Conservation (phyloP, 2,113 vertebrate species). For the Corydoras sp. region DNA sequence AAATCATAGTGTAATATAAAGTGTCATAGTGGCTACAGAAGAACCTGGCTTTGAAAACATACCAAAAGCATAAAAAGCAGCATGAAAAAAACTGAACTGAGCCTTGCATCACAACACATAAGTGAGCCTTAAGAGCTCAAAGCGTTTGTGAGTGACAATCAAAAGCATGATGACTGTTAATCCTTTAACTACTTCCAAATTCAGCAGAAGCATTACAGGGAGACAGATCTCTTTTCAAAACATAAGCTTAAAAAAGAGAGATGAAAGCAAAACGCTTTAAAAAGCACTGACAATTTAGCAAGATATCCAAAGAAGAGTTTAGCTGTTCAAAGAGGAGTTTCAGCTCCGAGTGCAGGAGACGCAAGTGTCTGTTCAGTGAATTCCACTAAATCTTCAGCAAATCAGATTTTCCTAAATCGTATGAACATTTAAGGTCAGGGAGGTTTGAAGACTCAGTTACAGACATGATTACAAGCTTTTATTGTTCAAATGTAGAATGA, state of each 20-base stretch:
- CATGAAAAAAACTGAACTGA: conserved; percentile 1
- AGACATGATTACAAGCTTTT: too few relatives aligned
- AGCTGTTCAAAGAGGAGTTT: not conserved
- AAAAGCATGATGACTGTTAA: conserved; percentile 1
- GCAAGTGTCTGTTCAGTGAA: too few relatives aligned
- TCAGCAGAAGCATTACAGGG: not conserved
- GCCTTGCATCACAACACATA: not conserved
- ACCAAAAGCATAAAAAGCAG: not conserved
- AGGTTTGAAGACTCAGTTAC: too few relatives aligned
- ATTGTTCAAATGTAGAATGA: too few relatives aligned
- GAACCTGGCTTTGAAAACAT: not conserved
- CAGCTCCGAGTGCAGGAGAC: not conserved
- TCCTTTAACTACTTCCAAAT: conserved; percentile 14
- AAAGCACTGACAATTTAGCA: not conserved
- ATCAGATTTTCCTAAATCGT: too few relatives aligned
- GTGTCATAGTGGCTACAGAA: not conserved
- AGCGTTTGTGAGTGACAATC: not conserved
- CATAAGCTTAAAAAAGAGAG: not conserved
- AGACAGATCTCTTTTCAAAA: not conserved
- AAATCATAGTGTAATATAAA: too few relatives aligned
- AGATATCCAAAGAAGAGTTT: not conserved
- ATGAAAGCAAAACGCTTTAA: not conserved
- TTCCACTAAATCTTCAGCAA: too few relatives aligned
- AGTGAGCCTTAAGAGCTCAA: conserved; percentile 1
- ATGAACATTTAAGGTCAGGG: too few relatives aligned